Conservation (phyloP, 1,140 invertebrate species). For the Argopecten irradians region DNA sequence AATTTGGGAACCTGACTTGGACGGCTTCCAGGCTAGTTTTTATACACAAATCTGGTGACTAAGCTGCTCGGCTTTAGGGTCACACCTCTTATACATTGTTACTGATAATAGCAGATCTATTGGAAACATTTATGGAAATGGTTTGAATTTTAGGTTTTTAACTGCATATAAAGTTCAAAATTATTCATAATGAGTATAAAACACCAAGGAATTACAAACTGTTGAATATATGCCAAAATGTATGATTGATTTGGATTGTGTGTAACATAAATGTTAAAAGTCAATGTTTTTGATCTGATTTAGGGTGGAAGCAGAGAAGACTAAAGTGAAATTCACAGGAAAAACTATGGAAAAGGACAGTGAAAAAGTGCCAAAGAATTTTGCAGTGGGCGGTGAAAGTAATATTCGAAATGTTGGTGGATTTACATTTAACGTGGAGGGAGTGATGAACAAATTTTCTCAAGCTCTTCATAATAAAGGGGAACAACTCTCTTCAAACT, state of each 20-base stretch:
- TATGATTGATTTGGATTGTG: too few species aligned
- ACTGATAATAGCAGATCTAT: background rate
- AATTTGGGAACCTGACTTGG: background rate
- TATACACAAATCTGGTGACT: background rate
- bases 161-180: background rate
- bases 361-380: background rate
- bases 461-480: conserved; percentile 59
- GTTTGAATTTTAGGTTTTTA: background rate
- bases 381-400: background rate
- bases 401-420: conserved; percentile 56
- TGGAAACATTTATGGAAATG: background rate
- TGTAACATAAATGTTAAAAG: too few species aligned
- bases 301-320: background rate
- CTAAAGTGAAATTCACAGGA: background rate
- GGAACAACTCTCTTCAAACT: conserved; percentile 44
- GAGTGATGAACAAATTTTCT: conserved; percentile 64
- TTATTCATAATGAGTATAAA: background rate
- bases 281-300: background rate
- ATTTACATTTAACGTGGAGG: conserved; percentile 63
- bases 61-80: background rate
- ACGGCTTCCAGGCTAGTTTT: background rate
- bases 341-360: background rate
- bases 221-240: background rate
- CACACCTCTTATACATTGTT: background rate
- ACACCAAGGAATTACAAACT: background rate